Percentiles rank a stretch among this genome's conserved stretches.
Conservation (phyloP, 2,113 vertebrate species). For the Pavo muticus region DNA sequence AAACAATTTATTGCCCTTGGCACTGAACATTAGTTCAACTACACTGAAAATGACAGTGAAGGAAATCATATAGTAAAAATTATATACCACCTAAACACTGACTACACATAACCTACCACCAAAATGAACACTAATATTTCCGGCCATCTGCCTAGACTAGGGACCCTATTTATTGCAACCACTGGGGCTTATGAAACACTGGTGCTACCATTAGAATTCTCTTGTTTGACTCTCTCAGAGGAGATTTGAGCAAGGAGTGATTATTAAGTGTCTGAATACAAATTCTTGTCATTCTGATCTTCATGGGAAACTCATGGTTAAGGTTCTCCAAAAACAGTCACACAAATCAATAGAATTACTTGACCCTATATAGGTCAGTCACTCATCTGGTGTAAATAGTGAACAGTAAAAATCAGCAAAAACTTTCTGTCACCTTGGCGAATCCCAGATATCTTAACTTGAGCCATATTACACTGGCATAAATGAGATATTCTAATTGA, state of each 20-base stretch:
- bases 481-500: not conserved
- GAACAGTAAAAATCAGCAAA: not conserved
- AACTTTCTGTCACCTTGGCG: not conserved
- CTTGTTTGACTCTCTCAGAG: not conserved
- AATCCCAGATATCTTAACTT: not conserved
- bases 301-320: not conserved
- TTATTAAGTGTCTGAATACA: not conserved
- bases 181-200: not conserved
- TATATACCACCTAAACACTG: not conserved
- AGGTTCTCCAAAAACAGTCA: not conserved
- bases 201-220: not conserved
- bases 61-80: not conserved
- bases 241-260: not conserved
- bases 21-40: not conserved
- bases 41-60: not conserved
- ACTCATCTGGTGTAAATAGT: not conserved
- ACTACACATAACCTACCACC: not conserved
- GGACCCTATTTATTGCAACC: not conserved
- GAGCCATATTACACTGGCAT: not conserved
- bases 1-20: not conserved
- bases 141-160: not conserved
- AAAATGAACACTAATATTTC: not conserved
- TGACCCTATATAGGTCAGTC: not conserved
- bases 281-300: not conserved
- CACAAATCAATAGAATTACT: not conserved